Percentiles rank a stretch among this genome's conserved stretches.
phyloP scores from a whole-genome alignment of 2,888 invertebrate genomes.

The Ephialtes manifestator region DNA sequence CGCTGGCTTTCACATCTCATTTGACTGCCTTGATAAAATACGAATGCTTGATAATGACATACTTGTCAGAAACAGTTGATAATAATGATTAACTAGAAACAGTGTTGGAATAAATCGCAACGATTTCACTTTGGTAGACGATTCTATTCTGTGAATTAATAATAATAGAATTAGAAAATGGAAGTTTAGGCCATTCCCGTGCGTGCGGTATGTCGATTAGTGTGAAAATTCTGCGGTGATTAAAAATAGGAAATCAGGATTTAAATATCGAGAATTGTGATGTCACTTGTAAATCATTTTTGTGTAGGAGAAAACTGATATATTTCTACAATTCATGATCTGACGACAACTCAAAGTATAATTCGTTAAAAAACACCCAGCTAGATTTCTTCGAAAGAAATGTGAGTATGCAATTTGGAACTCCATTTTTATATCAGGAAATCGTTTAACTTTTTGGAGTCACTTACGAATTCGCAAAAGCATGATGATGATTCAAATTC shows the following conservation, averaged over 20 bases:
- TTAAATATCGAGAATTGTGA: background rate
- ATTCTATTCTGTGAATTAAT: background rate
- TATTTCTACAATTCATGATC: background rate
- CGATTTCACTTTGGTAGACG: background rate
- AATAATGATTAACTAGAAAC: background rate
- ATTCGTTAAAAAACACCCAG: background rate
- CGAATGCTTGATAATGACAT: background rate
- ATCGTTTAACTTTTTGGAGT: background rate
- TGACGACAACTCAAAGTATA: background rate
- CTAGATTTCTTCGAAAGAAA: background rate
- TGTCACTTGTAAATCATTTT: background rate
- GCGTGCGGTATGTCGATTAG: background rate
- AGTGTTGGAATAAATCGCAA: background rate
- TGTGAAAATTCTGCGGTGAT: background rate
- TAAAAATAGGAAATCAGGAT: background rate
- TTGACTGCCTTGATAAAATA: slow-evolving; percentile 11
- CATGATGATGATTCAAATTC: no score
- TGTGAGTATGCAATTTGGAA: background rate
- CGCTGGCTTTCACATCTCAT: slow-evolving; percentile 5
- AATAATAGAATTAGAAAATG: background rate
- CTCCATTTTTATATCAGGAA: background rate
- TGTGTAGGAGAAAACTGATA: background rate
- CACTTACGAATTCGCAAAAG: no score
- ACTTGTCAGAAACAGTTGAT: background rate
- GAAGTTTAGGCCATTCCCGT: background rate